Evolutionary conservation across 53 echinoderm and acorn worm genomes (phyloP), one percentile per base, ranked within the genome.

Genomic region (Astropecten irregularis): DNA sequence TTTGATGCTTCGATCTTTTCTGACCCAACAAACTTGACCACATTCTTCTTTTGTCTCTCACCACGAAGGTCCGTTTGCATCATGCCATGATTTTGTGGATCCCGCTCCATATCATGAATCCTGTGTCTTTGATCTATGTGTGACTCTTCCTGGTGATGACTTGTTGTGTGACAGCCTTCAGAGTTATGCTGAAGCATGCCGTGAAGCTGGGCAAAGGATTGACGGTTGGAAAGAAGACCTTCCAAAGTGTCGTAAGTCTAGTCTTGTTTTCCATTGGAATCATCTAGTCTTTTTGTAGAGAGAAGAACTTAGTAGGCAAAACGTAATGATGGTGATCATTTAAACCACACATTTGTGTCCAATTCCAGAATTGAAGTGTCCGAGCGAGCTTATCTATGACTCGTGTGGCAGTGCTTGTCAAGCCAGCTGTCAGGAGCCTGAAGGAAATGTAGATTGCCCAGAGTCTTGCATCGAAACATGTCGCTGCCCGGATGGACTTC

Each of bases 41-140:
- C n/a, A n/a, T n/a, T n/a, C n/a, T n/a, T n/a, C n/a, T n/a, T n/a
- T n/a, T n/a, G n/a, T n/a, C n/a, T n/a, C n/a, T n/a, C n/a, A n/a
- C n/a, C n/a, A n/a, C n/a, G n/a, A 46, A 92, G 95, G 95, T 33
- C 91, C 92, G 6, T 92, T 95, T 52, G 66, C 69, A 25, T 48
- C 84, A 3, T 95, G 95, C 69, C 91, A 92, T 42, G 89, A 86
- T 15, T 86, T 60, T 53, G 55, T 83, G 2, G 83, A 86, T 39
- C 92, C 91, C 5, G 69, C 31, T 29, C 83, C 81, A 25, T 95
- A 68, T 83, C 79, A 92, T 48, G 86, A 68, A 7, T 61, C 86
- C 40, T 95, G 95, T 66, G 69, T 83, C 33, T 85, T 86, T 65
- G 95, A 95, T 59, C 64, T 95, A 69, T 93, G 94, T 66, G 90